Evolutionary conservation across 2,888 invertebrate genomes (phyloP).

Genomic region (Amblyjoppa proteus): DNA sequence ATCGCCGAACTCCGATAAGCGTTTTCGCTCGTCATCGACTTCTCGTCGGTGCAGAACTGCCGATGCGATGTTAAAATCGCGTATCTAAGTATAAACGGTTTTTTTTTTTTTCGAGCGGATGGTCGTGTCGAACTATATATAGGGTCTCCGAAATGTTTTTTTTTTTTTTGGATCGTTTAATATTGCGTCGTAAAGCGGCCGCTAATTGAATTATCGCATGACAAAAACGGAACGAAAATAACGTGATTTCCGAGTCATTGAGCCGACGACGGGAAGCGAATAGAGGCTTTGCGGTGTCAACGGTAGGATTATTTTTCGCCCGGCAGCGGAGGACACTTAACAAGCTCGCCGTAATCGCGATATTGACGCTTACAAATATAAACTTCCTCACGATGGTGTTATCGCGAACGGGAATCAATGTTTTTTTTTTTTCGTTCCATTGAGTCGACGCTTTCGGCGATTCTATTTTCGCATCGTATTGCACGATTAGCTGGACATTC

Average conservation of each 20-base stretch:
- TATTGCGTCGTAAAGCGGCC: neutral
- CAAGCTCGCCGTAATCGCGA: neutral
- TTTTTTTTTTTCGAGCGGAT: neutral
- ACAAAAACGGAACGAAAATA: neutral
- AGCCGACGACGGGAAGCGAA: neutral
- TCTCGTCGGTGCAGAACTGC: neutral
- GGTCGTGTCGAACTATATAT: neutral
- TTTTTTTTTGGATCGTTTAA: neutral
- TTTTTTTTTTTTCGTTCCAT: neutral
- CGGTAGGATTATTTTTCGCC: neutral
- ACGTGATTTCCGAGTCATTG: neutral
- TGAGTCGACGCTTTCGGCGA: neutral
- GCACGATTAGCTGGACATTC: neutral
- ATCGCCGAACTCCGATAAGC: neutral
- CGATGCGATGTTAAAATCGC: neutral
- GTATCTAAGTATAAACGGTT: neutral
- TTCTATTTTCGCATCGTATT: neutral
- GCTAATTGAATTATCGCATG: neutral
- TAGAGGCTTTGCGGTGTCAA: neutral
- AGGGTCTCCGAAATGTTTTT: neutral
- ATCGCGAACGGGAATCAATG: neutral
- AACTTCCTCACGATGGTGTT: neutral
- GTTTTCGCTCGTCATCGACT: neutral
- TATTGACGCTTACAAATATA: neutral
- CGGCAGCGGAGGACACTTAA: neutral